phyloP scores from a whole-genome alignment of 2,888 invertebrate genomes.

The Sarcophaga rosellei region DNA sequence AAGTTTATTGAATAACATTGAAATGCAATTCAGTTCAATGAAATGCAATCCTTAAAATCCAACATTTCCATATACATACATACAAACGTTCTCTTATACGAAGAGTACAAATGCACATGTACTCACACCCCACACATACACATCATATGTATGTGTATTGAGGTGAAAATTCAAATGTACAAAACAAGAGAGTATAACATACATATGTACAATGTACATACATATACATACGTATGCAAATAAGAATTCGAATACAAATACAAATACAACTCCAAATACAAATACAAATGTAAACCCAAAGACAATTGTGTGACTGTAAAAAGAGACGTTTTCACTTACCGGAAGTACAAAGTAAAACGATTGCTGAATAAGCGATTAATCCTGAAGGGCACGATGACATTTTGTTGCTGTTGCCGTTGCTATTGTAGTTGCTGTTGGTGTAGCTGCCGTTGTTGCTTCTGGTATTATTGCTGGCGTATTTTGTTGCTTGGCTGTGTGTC shows the following conservation, averaged over 20 bases:
- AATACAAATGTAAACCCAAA: neutral
- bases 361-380: slow-evolving; percentile 81
- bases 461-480: slow-evolving; percentile 37
- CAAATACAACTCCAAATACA: neutral
- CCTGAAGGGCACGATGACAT: slow-evolving; percentile 76
- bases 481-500: slow-evolving; percentile 27
- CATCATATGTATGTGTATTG: neutral
- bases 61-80: slow-evolving; percentile 23
- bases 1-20: slow-evolving; percentile 65
- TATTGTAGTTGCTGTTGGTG: slow-evolving; percentile 52
- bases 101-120: neutral
- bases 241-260: slow-evolving; percentile 9
- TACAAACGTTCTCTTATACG: neutral
- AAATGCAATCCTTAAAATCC: slow-evolving; percentile 41
- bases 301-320: neutral
- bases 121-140: neutral
- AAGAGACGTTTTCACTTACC: slow-evolving; percentile 77
- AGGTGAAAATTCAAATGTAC: neutral
- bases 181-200: neutral
- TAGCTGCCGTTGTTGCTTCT: slow-evolving; percentile 70
- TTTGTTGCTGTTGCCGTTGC: slow-evolving; percentile 51
- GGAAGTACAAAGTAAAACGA: slow-evolving; percentile 81
- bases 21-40: slow-evolving; percentile 62
- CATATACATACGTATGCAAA: neutral
- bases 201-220: neutral